phyloP scores from a whole-genome alignment of 2,797 vertebrate genomes.

The Momotus momota region DNA sequence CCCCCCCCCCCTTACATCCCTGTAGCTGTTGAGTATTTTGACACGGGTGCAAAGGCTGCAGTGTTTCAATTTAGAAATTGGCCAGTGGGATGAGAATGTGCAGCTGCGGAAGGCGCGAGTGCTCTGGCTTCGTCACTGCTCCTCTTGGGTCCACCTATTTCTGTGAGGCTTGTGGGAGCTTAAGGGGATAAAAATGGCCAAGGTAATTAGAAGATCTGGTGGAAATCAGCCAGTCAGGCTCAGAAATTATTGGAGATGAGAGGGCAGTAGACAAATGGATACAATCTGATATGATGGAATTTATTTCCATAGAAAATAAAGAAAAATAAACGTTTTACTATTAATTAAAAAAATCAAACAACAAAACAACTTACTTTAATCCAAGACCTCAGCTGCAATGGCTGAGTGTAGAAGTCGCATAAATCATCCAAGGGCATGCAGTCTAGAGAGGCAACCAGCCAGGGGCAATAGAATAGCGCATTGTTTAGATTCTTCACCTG shows the following conservation, averaged over 20 bases:
- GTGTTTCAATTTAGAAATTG: conserved; percentile 70
- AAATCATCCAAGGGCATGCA: background rate
- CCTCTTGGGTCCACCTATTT: conserved; percentile 63
- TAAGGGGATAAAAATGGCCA: conserved; percentile 59
- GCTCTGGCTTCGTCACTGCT: conserved; percentile 25
- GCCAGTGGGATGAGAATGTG: conserved; percentile 73
- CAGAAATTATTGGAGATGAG: background rate
- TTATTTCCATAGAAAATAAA: background rate
- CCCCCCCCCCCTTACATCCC: background rate
- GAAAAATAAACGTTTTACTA: background rate
- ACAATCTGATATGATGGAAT: background rate
- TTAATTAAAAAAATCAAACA: background rate
- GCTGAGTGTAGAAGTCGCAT: background rate
- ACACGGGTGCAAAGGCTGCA: conserved; percentile 40
- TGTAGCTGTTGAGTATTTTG: conserved; percentile 33
- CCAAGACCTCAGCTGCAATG: background rate
- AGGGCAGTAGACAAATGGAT: background rate
- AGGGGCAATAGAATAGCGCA: background rate
- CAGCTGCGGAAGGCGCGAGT: conserved; percentile 55
- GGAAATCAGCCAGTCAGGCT: background rate
- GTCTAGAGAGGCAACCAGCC: background rate
- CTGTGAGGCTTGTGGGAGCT: conserved; percentile 49
- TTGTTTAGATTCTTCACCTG: background rate
- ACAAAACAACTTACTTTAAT: background rate
- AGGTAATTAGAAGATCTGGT: conserved; percentile 28